phyloP scores from a whole-genome alignment of 2,888 invertebrate genomes.

The Tricholauxania praeusta region DNA sequence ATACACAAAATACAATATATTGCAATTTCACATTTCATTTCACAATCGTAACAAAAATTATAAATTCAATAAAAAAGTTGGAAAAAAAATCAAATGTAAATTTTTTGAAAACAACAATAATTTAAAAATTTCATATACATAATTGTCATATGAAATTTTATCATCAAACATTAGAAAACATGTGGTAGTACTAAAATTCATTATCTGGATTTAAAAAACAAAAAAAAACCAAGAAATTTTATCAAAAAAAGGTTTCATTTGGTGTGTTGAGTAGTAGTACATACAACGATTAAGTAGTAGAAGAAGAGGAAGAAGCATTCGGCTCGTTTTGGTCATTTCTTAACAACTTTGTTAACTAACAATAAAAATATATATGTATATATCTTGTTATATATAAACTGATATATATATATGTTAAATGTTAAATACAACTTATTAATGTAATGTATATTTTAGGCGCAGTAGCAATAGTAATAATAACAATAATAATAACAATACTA shows the following conservation, averaged over 20 bases:
- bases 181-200: too few species aligned
- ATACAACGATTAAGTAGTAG: constrained; percentile 8
- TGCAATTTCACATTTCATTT: constrained; percentile 13
- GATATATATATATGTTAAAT: not conserved
- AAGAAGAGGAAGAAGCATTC: constrained; percentile 14
- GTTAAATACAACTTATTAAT: not conserved
- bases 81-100: too few species aligned
- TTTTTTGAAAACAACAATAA: too few species aligned
- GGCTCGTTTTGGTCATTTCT: not conserved
- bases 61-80: not conserved
- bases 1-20: not conserved
- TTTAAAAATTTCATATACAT: too few species aligned
- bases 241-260: constrained; percentile 1
- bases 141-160: too few species aligned
- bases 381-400: too few species aligned
- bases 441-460: not conserved
- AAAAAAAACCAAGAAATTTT: not conserved
- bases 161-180: too few species aligned
- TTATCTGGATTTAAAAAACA: too few species aligned
- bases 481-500: constrained; percentile 10
- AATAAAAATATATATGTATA: not conserved
- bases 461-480: constrained; percentile 15
- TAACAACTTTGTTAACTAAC: not conserved
- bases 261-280: not conserved
- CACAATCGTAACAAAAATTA: constrained; percentile 6